A percentile compares a stretch with the other conserved stretches of the same genome.
phyloP scores from a whole-genome alignment of 1,140 invertebrate genomes.

The fruit fly (Drosophila melanogaster) region Release_6_plus_ISO1_MT NT_037436.4:22875501-22876000 shows the following conservation, averaged over 20 bases:
- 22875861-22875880: slow-evolving; percentile 69
- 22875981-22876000: slow-evolving; percentile 39
- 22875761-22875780: slow-evolving; percentile 34
- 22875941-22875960: slow-evolving; percentile 77
- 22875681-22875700: slow-evolving; percentile 80
- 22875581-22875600: slow-evolving; percentile 63
- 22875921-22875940: slow-evolving; percentile 82
- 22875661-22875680: slow-evolving; percentile 76
- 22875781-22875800: slow-evolving; percentile 57
- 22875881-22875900: slow-evolving; percentile 79
- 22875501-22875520: slow-evolving; percentile 87
- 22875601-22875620: slow-evolving; percentile 69
- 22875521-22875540: slow-evolving; percentile 89
- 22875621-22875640: slow-evolving; percentile 75
- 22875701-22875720: slow-evolving; percentile 66
- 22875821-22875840: slow-evolving; percentile 52
- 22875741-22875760: slow-evolving; percentile 31
- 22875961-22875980: slow-evolving; percentile 14
- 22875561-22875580: slow-evolving; percentile 78
- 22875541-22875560: slow-evolving; percentile 85
- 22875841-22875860: slow-evolving; percentile 51
- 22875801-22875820: slow-evolving; percentile 57
- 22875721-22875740: slow-evolving; percentile 66
- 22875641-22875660: slow-evolving; percentile 81
- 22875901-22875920: slow-evolving; percentile 81